Conservation (phyloP, 2,113 vertebrate genomes). For the Oxyura jamaicensis region DNA sequence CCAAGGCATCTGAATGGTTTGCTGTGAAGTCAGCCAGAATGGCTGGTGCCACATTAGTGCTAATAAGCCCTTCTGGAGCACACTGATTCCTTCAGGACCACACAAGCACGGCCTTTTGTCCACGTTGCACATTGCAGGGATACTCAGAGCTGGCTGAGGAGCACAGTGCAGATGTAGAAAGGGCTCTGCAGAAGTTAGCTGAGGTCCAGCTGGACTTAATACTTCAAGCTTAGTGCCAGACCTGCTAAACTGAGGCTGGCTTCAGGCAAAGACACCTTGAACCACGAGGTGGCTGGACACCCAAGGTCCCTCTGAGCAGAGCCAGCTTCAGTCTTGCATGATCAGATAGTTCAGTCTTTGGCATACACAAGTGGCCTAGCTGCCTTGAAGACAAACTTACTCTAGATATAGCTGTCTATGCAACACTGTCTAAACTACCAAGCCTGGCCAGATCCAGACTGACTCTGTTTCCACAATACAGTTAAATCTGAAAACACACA, state of each 20-base stretch:
- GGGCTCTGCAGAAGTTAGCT: not conserved
- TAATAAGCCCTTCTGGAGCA: slow-evolving; percentile 19
- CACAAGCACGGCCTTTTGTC: slow-evolving; percentile 4
- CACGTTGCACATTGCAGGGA: not conserved
- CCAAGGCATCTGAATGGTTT: slow-evolving; percentile 50
- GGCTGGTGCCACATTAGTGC: slow-evolving; percentile 22
- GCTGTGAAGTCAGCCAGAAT: slow-evolving; percentile 17
- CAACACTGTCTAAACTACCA: not conserved
- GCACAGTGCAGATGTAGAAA: not conserved
- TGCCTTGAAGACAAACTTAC: not conserved
- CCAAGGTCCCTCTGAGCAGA: not conserved
- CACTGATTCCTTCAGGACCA: slow-evolving; percentile 21
- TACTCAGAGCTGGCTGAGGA: not conserved
- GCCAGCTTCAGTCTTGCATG: not conserved
- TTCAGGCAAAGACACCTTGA: not conserved
- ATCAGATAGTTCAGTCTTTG: not conserved
- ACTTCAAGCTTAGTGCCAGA: not conserved
- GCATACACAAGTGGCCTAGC: not conserved
- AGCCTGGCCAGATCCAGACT: not conserved
- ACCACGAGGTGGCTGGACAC: not conserved
- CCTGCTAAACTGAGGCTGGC: not conserved
- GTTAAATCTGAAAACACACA: not conserved
- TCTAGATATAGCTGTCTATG: not conserved
- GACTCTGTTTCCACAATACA: not conserved
- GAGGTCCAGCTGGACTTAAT: slow-evolving; percentile 1